Base-by-base conservation (phyloP, 64 coral and sea anemone species). In the Hydrozoanthus tunicans region DNA sequence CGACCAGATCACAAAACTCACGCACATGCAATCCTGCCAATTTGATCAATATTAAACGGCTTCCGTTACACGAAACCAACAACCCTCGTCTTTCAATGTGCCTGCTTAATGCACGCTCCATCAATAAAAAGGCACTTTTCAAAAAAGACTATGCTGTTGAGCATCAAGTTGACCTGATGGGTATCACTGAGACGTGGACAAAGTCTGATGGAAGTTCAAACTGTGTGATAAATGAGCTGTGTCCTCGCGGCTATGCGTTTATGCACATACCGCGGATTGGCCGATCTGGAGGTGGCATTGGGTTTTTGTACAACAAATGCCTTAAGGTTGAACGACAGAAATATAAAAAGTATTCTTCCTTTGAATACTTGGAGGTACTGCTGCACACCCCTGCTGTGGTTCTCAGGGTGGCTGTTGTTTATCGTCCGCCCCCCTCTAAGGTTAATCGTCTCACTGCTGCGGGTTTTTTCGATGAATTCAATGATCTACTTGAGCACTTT, bases 141-240 rank as follows among this genome's bases (percentile, higher is more conserved):
- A 23, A 67, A 32, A 24, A 85, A 51, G 62, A 85, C 11, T 85
- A 66, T 51, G 9, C 67, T 85, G 82, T 85, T 27, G 82, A 85
- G 9, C 27, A 68, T 32, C 66, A 85, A 20, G 23, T 85, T 1
- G 82, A 85, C 52, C 11, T 85, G 3, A 85, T 85, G 82, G 82
- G 62, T 32, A 43, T 85, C 4, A 85, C 82, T 53, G 82, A 85
- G 52, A 85, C 82, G 13, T 85, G 82, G 82, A 61, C 69, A 14
- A 63, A 17, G 27, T 54, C 81, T 20, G 9, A 9, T 3, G 20
- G 55, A 14, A 12, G 14, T 11, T 10, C 66, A 5, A 9, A 9
- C 4, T 6, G 24, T 10, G 27, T 52, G 3, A 85, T 70, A 10
- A 51, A 11, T 68, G 62, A 68, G 0, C 10, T 20, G 1, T 13